Percentiles rank a stretch among this genome's conserved stretches.
Conservation (phyloP, 2,888 invertebrate species). For the Sylvicola cinctus region DNA sequence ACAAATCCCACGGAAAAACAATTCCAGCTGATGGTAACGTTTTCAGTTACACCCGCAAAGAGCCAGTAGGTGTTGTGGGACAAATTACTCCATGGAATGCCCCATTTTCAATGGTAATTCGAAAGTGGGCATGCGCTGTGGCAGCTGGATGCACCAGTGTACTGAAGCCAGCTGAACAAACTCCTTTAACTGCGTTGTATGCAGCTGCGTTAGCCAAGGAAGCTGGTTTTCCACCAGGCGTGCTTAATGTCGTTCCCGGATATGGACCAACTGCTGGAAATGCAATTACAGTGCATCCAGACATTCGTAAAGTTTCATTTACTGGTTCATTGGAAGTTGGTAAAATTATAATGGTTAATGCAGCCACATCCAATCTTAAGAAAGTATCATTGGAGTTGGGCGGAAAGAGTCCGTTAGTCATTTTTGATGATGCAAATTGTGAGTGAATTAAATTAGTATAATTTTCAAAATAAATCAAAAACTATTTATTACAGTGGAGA, state of each 20-base stretch:
- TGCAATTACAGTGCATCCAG: conserved; percentile 43
- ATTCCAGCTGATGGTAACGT: conserved; percentile 50
- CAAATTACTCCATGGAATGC: conserved; percentile 74
- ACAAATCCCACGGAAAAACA: conserved; percentile 70
- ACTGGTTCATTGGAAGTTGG: conserved; percentile 48
- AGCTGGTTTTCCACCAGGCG: conserved; percentile 63
- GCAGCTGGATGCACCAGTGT: conserved; percentile 49
- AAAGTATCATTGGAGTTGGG: conserved; percentile 68
- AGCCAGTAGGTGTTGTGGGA: conserved; percentile 60
- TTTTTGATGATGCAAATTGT: conserved; percentile 66
- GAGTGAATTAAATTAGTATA: conserved; percentile 14
- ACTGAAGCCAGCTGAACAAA: conserved; percentile 71
- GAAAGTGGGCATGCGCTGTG: conserved; percentile 54
- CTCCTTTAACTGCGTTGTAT: conserved; percentile 56
- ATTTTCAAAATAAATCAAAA: too few relatives aligned
- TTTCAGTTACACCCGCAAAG: conserved; percentile 43
- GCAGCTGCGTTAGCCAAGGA: conserved; percentile 51
- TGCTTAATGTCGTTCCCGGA: conserved; percentile 53
- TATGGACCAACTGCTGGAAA: conserved; percentile 56
- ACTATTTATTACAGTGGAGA: conserved; percentile 27
- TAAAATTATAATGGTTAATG: conserved; percentile 30
- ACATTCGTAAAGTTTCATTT: conserved; percentile 59
- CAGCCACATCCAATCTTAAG: conserved; percentile 60
- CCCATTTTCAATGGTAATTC: conserved; percentile 56
- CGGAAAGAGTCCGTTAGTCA: conserved; percentile 72